phyloP scores from a whole-genome alignment of 2,797 vertebrate genomes.

The Xenopus petersii region DNA sequence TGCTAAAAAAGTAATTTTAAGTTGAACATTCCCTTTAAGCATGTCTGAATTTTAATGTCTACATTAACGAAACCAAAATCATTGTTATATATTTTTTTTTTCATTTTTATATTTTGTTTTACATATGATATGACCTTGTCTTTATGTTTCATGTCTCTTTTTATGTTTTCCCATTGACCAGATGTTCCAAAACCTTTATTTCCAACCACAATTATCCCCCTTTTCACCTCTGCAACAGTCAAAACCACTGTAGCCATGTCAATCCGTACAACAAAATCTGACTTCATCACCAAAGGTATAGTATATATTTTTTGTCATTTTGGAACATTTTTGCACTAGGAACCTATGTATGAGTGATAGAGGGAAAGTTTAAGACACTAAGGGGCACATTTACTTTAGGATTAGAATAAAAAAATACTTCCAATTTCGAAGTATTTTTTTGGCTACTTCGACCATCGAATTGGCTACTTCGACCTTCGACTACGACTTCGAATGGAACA shows the following conservation, averaged over 20 bases:
- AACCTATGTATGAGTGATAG: too few relatives aligned
- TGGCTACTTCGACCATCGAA: too few relatives aligned
- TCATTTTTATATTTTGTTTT: not conserved
- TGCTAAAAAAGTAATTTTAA: conserved; percentile 3
- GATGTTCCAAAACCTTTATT: conserved; percentile 89
- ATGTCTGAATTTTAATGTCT: conserved; percentile 64
- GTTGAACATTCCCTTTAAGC: conserved; percentile 50
- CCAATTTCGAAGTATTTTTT: too few relatives aligned
- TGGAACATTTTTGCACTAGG: too few relatives aligned
- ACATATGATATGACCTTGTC: conserved; percentile 77
- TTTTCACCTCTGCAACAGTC: conserved; percentile 90
- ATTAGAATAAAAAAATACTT: too few relatives aligned
- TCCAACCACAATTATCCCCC: conserved; percentile 91
- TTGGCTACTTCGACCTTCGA: too few relatives aligned
- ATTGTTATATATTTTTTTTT: conserved; percentile 67
- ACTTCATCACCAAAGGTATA: conserved; percentile 86
- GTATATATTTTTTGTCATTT: conserved; percentile 61
- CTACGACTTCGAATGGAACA: too few relatives aligned
- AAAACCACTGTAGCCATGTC: conserved; percentile 87
- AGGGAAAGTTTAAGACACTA: too few relatives aligned
- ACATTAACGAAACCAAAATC: conserved; percentile 68
- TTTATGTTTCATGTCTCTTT: conserved; percentile 58
- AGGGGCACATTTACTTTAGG: too few relatives aligned
- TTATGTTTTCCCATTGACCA: conserved; percentile 87
- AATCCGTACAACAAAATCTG: conserved; percentile 82